Conservation (phyloP, 2,888 invertebrate species). For the Cephus nigrinus region DNA sequence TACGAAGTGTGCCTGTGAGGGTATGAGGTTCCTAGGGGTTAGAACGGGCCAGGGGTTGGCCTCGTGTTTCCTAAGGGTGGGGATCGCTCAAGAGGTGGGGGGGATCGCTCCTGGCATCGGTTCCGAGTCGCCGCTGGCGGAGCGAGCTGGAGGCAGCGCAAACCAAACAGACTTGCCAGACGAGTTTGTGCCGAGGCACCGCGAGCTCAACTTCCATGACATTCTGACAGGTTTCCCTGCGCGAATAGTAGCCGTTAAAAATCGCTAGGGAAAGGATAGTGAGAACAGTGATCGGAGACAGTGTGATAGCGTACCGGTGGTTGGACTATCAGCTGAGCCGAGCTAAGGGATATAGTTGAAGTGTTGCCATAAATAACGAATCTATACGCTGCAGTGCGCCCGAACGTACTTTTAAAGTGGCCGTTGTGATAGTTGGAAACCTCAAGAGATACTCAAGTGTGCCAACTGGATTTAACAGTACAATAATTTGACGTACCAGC, state of each 20-base stretch:
- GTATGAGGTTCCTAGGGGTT: conserved; percentile 46
- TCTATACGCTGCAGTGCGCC: background rate
- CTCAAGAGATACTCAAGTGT: background rate
- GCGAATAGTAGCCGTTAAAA: background rate
- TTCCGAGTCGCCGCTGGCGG: conserved; percentile 39
- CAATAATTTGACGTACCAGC: background rate
- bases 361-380: background rate
- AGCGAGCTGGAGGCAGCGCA: conserved; percentile 48
- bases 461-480: background rate
- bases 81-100: conserved; percentile 38
- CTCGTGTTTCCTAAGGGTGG: conserved; percentile 46
- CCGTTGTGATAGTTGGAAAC: background rate
- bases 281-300: background rate
- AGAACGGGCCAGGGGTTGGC: conserved; percentile 59
- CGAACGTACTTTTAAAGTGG: background rate
- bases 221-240: background rate
- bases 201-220: conserved; percentile 34
- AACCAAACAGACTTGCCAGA: conserved; percentile 55
- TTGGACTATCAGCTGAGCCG: background rate
- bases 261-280: background rate
- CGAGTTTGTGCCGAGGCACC: conserved; percentile 60
- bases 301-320: background rate
- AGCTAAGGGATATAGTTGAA: background rate
- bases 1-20: conserved; percentile 48
- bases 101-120: conserved; percentile 33